Percentiles rank a stretch among this genome's conserved stretches.
phyloP scores from a whole-genome alignment of 2,888 invertebrate species.

The Limnephilus auricula region DNA sequence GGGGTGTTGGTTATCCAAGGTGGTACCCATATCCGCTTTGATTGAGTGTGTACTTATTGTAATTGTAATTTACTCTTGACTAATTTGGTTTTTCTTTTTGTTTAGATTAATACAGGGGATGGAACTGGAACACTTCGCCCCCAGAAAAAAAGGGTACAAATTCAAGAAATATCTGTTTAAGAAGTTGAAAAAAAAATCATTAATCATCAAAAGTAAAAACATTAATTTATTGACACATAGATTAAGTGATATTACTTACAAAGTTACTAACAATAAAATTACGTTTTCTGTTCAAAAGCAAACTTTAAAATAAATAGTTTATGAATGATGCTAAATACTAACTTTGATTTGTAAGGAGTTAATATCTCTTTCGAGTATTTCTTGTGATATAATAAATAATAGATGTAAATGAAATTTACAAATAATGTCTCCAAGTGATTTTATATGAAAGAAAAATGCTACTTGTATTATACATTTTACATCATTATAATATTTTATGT shows the following conservation, averaged over 20 bases:
- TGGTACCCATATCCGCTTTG: no score
- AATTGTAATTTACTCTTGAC: no score
- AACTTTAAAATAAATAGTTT: not conserved
- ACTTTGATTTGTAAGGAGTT: not conserved
- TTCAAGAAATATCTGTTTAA: constrained; percentile 89
- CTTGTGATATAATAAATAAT: constrained; percentile 35
- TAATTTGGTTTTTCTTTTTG: not conserved
- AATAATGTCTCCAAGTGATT: constrained; percentile 13
- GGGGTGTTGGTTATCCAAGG: no score
- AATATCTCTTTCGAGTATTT: constrained; percentile 25
- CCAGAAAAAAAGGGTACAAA: constrained; percentile 87
- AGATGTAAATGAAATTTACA: constrained; percentile 21
- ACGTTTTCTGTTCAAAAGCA: not conserved
- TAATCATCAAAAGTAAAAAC: not conserved
- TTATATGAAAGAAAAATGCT: constrained; percentile 31
- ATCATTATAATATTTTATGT: not conserved
- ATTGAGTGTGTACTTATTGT: no score
- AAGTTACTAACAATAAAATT: not conserved
- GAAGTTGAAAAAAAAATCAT: constrained; percentile 67
- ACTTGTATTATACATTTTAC: constrained; percentile 20
- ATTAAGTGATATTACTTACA: not conserved
- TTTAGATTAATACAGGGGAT: not conserved
- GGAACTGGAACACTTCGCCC: constrained; percentile 72
- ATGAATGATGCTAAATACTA: not conserved
- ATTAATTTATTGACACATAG: not conserved